Conservation (phyloP, 1,140 invertebrate genomes). For the Goniozus legneri region DNA sequence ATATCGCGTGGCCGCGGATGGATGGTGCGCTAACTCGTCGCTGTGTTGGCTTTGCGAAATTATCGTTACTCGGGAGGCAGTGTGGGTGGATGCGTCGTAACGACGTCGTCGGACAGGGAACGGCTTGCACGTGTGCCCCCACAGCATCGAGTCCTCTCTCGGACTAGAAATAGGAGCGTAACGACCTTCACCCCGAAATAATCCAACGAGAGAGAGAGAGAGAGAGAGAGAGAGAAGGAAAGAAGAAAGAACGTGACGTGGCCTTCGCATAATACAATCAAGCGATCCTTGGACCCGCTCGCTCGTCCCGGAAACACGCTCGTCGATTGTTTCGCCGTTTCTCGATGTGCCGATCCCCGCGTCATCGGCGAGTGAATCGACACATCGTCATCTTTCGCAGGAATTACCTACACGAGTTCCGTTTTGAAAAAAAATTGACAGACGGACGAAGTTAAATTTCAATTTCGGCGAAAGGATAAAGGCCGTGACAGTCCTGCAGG, state of each 20-base stretch:
- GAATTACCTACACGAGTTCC: no score
- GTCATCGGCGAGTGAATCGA: no score
- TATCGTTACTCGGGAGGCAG: conserved; percentile 8
- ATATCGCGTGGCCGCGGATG: conserved; percentile 21
- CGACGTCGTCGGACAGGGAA: background rate
- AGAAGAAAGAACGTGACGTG: no score
- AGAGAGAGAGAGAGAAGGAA: background rate
- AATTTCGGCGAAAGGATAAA: no score
- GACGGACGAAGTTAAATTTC: no score
- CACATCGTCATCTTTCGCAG: no score
- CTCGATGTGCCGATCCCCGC: background rate
- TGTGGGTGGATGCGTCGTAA: background rate
- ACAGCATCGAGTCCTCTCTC: background rate
- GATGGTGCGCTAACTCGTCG: conserved; percentile 6
- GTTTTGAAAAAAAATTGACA: no score
- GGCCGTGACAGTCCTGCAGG: no score
- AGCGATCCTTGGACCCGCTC: no score
- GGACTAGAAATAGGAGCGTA: background rate
- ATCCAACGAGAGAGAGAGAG: background rate
- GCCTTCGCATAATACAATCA: no score
- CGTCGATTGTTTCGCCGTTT: background rate
- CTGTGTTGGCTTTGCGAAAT: conserved; percentile 18
- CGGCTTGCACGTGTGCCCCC: background rate
- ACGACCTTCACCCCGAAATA: conserved; percentile 1
- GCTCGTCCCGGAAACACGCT: no score